Evolutionary conservation across 2,113 vertebrate species (phyloP).

Genomic region (Platanista minor): DNA sequence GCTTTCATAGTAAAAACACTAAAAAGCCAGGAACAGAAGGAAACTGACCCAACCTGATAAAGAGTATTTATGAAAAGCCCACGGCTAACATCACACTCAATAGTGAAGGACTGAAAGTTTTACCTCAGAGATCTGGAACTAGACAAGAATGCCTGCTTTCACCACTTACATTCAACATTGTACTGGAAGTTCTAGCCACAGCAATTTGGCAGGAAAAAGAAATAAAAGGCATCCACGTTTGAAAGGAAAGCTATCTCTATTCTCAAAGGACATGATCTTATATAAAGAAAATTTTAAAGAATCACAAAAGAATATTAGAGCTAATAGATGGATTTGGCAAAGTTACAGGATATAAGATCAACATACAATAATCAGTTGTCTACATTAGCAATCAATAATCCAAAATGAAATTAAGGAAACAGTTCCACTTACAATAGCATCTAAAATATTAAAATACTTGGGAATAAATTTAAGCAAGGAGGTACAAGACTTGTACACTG

Average conservation of each 20-base stretch:
- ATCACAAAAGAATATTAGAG: not conserved
- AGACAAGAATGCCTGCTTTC: not conserved
- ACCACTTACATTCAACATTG: not conserved
- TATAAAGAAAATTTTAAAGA: not conserved
- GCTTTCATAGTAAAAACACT: not conserved
- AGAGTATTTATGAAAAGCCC: not conserved
- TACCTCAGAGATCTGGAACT: not conserved
- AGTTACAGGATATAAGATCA: not conserved
- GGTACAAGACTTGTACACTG: not conserved
- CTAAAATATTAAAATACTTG: not conserved
- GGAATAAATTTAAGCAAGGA: not conserved
- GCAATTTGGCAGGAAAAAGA: not conserved
- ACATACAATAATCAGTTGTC: not conserved
- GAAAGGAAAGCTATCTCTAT: not conserved
- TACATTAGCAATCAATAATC: not conserved
- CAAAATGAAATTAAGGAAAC: not conserved
- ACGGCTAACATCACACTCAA: not conserved
- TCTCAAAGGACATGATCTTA: not conserved
- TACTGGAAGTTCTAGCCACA: not conserved
- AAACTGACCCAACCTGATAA: not conserved
- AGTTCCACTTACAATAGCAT: not conserved
- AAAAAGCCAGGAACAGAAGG: not conserved
- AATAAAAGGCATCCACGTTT: not conserved
- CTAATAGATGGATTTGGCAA: not conserved
- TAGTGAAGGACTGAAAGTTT: not conserved